Conservation (phyloP, 1,140 invertebrate genomes). For the Oscheius sp. region DNA sequence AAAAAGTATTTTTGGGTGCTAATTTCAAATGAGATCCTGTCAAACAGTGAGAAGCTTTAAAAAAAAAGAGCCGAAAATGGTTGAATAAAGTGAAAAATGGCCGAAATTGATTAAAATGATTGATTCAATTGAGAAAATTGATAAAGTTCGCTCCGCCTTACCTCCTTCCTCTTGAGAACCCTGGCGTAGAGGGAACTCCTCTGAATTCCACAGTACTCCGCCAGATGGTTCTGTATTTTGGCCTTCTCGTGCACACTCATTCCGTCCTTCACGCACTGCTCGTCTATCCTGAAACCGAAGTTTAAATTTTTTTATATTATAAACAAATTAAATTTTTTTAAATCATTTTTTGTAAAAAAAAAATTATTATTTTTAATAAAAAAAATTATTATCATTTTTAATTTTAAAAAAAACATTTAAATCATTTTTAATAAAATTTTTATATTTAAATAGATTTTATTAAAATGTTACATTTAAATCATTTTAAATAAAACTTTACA, state of each 20-base stretch:
- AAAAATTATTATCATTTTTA: background rate
- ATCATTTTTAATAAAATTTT: too few species aligned
- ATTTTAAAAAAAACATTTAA: background rate
- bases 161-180: slow-evolving; percentile 3
- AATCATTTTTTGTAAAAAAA: background rate
- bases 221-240: slow-evolving; percentile 3
- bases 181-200: slow-evolving; percentile 5
- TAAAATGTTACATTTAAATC: too few species aligned
- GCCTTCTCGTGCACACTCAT: slow-evolving; percentile 19
- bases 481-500: too few species aligned
- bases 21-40: too few species aligned
- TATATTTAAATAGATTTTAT: too few species aligned
- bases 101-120: too few species aligned
- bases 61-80: too few species aligned
- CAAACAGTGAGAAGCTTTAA: too few species aligned
- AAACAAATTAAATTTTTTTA: background rate
- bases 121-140: too few species aligned
- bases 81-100: too few species aligned
- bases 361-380: background rate
- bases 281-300: slow-evolving; percentile 20
- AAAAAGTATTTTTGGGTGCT: too few species aligned
- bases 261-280: slow-evolving; percentile 18
- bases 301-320: slow-evolving; percentile 1
- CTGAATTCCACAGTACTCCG: slow-evolving; percentile 25
- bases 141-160: too few species aligned